Evolutionary conservation across 2,797 vertebrate species (phyloP).

Genomic region (Borostomias antarcticus): DNA sequence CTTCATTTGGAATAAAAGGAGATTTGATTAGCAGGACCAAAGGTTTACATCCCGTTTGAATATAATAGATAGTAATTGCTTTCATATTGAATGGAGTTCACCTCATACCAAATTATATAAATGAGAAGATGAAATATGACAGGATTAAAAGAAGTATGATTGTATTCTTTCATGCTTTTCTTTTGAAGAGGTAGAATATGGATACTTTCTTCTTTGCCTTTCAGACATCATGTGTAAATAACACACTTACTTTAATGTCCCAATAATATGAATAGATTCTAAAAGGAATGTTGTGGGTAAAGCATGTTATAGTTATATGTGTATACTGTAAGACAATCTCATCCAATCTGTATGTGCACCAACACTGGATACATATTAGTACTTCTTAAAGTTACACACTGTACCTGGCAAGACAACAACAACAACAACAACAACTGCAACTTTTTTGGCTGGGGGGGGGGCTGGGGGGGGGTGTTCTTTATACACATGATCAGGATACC

Average conservation of each 20-base stretch:
- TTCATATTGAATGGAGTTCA: slow-evolving; percentile 73
- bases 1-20: slow-evolving; percentile 73
- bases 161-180: slow-evolving; percentile 46
- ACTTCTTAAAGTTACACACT: no score
- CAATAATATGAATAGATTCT: background rate
- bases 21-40: slow-evolving; percentile 77
- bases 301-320: no score
- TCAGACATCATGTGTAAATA: background rate
- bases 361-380: no score
- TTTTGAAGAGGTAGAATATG: slow-evolving; percentile 17
- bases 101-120: slow-evolving; percentile 73
- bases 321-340: no score
- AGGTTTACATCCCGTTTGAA: slow-evolving; percentile 81
- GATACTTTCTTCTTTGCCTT: background rate
- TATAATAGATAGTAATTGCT: slow-evolving; percentile 80
- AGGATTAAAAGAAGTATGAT: slow-evolving; percentile 60
- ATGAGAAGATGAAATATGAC: slow-evolving; percentile 73
- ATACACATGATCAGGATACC: no score
- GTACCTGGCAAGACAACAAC: no score
- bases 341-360: no score
- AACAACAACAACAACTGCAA: no score
- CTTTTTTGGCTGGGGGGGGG: no score
- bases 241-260: background rate
- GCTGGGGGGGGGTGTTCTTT: no score
- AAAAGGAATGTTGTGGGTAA: background rate